phyloP scores from a whole-genome alignment of 2,797 vertebrate genomes.

The Danio kyathit region DNA sequence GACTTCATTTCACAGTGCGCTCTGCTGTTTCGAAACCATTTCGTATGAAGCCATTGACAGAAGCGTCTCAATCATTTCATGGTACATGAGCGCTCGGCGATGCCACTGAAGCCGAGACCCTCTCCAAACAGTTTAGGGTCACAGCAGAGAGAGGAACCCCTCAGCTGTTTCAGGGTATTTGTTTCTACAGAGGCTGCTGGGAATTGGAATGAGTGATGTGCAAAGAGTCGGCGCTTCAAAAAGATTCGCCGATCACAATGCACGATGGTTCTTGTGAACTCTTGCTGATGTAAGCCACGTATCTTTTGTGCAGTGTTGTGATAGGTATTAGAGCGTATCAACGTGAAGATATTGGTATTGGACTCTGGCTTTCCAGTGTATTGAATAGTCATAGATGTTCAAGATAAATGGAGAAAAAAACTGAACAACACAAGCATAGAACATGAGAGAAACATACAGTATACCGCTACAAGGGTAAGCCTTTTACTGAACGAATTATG shows the following conservation, averaged over 20 bases:
- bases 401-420: not conserved
- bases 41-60: conserved; percentile 62
- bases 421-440: not conserved
- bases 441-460: too few species aligned
- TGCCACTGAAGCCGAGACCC: conserved; percentile 54
- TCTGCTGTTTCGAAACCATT: conserved; percentile 65
- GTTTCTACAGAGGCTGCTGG: conserved; percentile 24
- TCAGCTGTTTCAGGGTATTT: conserved; percentile 41
- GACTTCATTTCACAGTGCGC: conserved; percentile 68
- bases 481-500: too few species aligned
- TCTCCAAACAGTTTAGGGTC: conserved; percentile 62
- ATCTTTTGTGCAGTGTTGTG: not conserved
- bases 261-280: conserved; percentile 9
- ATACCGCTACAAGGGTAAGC: too few species aligned
- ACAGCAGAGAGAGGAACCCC: conserved; percentile 45
- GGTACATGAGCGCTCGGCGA: conserved; percentile 61
- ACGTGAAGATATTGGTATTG: not conserved
- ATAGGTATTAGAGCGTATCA: not conserved
- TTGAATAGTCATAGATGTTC: not conserved
- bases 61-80: conserved; percentile 64
- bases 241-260: conserved; percentile 23
- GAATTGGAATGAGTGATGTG: conserved; percentile 45
- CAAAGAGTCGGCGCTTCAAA: conserved; percentile 7
- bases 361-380: not conserved
- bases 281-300: not conserved